Conservation (phyloP, 2,113 vertebrate species). For the Saccopteryx leptura region DNA sequence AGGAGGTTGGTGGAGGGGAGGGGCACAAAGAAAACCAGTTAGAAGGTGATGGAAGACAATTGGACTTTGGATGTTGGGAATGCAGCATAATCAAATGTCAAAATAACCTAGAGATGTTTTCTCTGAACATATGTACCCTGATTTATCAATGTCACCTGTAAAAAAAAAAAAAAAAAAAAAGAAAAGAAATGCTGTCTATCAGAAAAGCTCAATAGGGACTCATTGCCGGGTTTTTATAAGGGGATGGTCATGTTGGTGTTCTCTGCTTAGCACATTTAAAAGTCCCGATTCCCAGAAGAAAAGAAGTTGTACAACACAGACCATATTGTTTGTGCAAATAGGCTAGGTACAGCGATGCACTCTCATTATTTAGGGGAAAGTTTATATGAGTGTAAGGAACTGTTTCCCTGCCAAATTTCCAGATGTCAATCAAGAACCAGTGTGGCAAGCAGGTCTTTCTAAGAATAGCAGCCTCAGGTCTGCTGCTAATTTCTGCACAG, state of each 20-base stretch:
- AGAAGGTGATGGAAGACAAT: too few relatives aligned
- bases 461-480: neutral
- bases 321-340: neutral
- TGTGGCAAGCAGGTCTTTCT: neutral
- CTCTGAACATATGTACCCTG: too few relatives aligned
- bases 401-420: neutral
- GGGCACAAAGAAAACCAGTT: too few relatives aligned
- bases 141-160: too few relatives aligned
- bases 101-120: too few relatives aligned
- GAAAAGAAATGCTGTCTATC: neutral
- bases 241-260: neutral
- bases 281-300: neutral
- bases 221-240: too few relatives aligned
- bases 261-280: accelerated
- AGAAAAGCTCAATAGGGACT: neutral
- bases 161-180: too few relatives aligned
- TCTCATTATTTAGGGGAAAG: neutral
- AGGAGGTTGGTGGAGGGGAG: too few relatives aligned
- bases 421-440: neutral
- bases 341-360: too few relatives aligned
- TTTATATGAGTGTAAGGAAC: neutral
- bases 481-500: neutral
- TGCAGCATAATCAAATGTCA: too few relatives aligned
- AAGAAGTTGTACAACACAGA: neutral
- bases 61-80: too few relatives aligned